Base-by-base conservation (phyloP, 2,797 vertebrate genomes). In the Chiroxiphia lanceolata region DNA sequence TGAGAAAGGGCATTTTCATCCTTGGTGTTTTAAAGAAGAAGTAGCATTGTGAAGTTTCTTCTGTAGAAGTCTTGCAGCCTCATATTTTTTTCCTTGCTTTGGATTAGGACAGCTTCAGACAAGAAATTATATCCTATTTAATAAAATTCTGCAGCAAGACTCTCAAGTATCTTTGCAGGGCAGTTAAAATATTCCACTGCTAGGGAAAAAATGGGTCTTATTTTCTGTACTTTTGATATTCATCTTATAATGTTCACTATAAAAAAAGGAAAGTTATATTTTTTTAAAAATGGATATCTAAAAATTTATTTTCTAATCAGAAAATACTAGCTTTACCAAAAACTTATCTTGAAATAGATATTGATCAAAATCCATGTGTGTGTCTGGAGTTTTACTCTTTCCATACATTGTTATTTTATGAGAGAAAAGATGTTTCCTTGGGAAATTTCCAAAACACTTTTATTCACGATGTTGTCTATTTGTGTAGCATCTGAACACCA, bases 381-480 rank as follows among this genome's bases (percentile, higher is more conserved):
- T 83, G 23, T n/a, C 57, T 87, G 47, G 23, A 88, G 40, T 83
- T 72, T 80, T 36, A 48, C 13, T 84, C 26, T 83, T 89, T 74
- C 79, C 33, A 23, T 80, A 13, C 6, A 57, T 63, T 60, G 38
- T n/a, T 69, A 63, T 60, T 83, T 86, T 74, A 60, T 44, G 21
- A n/a, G 13, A 93, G 48, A 85, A 93, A 89, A 85, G 26, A 71
- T 4, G 3, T 86, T 91, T 83, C 15, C 48, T 70, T 71, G 64
- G 65, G 53, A 93, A 86, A 81, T 85, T 94, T 94, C 91, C 69
- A 92, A 71, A 70, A 38, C 17, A 36, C 23, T 70, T 94, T 63
- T 81, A 50, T 80, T 91, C 47, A 60, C 20, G 1, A 23, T 68
- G 13, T 48, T 72, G 26, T 59, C 69, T 71, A 22, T 63, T 75